Base-by-base conservation (phyloP, 2,888 invertebrate genomes). In the Morinoia aosen region DNA sequence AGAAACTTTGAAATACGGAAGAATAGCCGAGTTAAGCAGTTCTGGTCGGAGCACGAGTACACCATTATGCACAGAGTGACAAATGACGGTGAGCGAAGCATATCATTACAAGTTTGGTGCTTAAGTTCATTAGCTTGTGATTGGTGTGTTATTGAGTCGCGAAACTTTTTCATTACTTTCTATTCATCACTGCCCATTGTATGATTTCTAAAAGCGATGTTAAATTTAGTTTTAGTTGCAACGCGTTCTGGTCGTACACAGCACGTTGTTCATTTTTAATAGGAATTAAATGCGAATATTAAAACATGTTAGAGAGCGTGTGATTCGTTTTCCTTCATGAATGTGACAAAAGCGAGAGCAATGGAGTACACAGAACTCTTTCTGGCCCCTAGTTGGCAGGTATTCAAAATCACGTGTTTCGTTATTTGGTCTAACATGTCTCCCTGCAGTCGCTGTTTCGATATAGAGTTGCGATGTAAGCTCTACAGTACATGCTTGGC, bases 1-100 rank as follows among this genome's bases (percentile, higher is more conserved):
- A 39, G 90, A 40, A 90, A 90, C 39, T 93, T 93, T 93, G 57
- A n/a, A 56, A 33, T 57, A 33, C 57, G 93, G 10, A 93, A 93
- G 93, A 58, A 93, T 16, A 93, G 93, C 48, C n/a, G 93, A 25
- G 93, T 93, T 11, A 93, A 93, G 57, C 57, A 48, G 57, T n/a
- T 12, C 93, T 57, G 39, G 56, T 56, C 93, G 33, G 57, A 57
- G 57, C 19, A 33, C 56, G 58, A 93, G 58, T 93, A 93, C 93
- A 8, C 57, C 48, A 57, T 11, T n/a, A 93, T 93, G 93, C 93
- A 93, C 10, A 57, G 33, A 90, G 19, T 90, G 48, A 40, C 39
- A 39, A 90, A 90, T 33, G 76, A 76, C 76, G 76, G 76, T 76
- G 76, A 76, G 76, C 76, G 25, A 10, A 76, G 76, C 25, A 76